phyloP scores from a whole-genome alignment of 1,140 invertebrate genomes.

The Dendrolimus punctatus region DNA sequence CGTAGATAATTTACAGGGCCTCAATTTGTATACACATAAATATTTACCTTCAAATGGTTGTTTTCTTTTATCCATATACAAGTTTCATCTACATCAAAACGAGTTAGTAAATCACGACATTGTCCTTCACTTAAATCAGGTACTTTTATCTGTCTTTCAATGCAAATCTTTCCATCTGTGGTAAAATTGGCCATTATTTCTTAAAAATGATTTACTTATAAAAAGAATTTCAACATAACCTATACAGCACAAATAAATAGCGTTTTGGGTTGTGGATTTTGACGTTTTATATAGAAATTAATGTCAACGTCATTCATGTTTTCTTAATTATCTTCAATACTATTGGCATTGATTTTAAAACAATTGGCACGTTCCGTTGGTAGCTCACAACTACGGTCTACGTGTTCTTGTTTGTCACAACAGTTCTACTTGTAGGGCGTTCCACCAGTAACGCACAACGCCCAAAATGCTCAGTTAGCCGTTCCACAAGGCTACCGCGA shows the following conservation, averaged over 20 bases:
- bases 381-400: too few species aligned
- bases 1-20: constrained; percentile 6
- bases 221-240: not conserved
- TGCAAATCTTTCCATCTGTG: constrained; percentile 52
- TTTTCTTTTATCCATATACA: constrained; percentile 79
- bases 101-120: constrained; percentile 27
- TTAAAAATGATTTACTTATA: not conserved
- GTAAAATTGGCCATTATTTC: constrained; percentile 52
- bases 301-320: too few species aligned
- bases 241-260: not conserved
- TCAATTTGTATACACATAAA: constrained; percentile 13
- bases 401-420: too few species aligned
- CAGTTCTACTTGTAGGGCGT: too few species aligned
- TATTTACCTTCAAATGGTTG: constrained; percentile 76
- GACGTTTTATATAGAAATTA: too few species aligned
- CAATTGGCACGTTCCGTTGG: too few species aligned
- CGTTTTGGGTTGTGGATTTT: too few species aligned
- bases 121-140: constrained; percentile 10
- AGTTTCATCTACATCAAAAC: constrained; percentile 40
- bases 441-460: too few species aligned
- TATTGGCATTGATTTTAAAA: too few species aligned
- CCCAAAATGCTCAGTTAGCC: too few species aligned
- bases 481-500: too few species aligned
- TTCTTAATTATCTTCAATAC: too few species aligned
- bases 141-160: constrained; percentile 39